Base-by-base conservation (phyloP, 2,888 invertebrate genomes). In the Drosophila borealis region DNA sequence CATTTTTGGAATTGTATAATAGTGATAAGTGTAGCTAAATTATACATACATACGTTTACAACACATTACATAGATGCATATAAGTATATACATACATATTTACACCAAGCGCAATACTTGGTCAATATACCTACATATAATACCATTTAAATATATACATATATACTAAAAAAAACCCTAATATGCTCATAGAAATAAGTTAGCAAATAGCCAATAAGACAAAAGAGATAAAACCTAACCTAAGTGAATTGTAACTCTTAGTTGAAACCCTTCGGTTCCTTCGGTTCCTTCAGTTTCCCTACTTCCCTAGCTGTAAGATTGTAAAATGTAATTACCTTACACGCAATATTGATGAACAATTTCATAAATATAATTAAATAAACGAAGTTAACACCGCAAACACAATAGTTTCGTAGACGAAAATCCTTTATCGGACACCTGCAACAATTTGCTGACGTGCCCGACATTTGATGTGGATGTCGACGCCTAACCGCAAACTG, bases 1-100 rank as follows among this genome's bases (percentile, higher is more conserved):
- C 81, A 83, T 84, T 87, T 85, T 87, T 88, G 89, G 88, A 88
- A 87, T 88, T 87, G 89, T 88, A 89, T 71, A 72, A 60, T 78
- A 76, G 75, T 45, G 10, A 37, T 74, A 85, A 79, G 87, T 54
- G 73, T 85, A 85, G 87, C 55, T 82, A 80, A 88, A 83, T 81
- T 79, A 87, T 81, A 73, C 53, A 78, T 54, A 60, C 29, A 64
- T 39, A 63, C 8, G 64, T 21, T 61, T 55, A 21, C 29, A 55
- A 33, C 29, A 29, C 29, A 29, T 29, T 8, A 51, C 29, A 60
- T 39, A 57, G 46, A 36, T 14, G 56, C 46, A 55, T 55, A 59
- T n/a, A 68, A 25, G 60, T 9, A 55, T 59, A 17, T 41, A 49
- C 19, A 63, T 60, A 61, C 19, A 63, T 60, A 61, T 21, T 51